Evolutionary conservation across 2,113 vertebrate species (phyloP).

Genomic region (Podiceps cristatus): DNA sequence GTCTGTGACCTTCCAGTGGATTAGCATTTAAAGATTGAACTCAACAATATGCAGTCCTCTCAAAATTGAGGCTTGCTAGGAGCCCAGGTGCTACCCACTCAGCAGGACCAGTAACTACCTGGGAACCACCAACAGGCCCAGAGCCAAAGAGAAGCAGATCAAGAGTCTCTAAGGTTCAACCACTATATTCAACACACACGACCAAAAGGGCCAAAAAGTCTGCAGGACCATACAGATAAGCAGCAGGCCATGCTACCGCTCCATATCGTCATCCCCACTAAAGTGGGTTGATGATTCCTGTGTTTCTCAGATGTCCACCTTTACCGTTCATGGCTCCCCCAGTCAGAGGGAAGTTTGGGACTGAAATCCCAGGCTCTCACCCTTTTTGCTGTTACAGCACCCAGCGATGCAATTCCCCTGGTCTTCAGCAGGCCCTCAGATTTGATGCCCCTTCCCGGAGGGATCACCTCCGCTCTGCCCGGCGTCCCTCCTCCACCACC

Average conservation of each 20-base stretch:
- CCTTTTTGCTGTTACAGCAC: background rate
- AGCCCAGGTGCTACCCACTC: background rate
- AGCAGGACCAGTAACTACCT: background rate
- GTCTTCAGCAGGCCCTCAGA: background rate
- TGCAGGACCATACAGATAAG: background rate
- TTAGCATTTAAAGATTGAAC: background rate
- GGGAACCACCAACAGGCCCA: background rate
- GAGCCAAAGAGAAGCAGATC: background rate
- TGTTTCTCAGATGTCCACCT: background rate
- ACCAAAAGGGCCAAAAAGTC: background rate
- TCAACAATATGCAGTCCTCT: background rate
- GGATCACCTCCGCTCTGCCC: background rate
- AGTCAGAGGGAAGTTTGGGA: background rate
- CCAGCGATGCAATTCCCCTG: background rate
- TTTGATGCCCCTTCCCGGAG: accelerated
- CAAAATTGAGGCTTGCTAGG: background rate
- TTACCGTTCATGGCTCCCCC: background rate
- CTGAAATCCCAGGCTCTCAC: background rate
- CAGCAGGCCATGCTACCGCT: background rate
- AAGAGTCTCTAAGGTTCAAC: background rate
- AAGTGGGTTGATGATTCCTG: background rate
- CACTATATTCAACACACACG: background rate
- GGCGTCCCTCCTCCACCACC: background rate
- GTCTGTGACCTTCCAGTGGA: background rate
- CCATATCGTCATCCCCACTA: background rate